Evolutionary conservation across 92 coral and sea anemone genomes (phyloP), one percentile per base, ranked within the genome.

Genomic region (Heteractis magnifica): DNA sequence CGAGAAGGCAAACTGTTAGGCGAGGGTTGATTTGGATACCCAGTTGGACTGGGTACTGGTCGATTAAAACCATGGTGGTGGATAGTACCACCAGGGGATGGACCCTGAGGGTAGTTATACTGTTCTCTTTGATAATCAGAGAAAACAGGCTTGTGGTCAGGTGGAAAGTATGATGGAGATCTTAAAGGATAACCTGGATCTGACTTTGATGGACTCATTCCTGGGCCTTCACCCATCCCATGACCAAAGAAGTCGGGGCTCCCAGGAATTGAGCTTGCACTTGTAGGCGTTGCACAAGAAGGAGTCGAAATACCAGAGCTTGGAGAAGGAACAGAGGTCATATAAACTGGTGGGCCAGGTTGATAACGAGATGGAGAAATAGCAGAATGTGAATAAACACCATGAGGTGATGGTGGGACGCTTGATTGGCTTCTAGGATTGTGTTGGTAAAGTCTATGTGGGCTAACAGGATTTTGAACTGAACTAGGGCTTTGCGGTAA

Each of bases 201-300:
- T 26, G 87, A 83, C 78, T 90, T 90, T 3, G 97, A 86, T 75
- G 98, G 98, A 76, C 98, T 94, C 79, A 95, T 89, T 72, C 91
- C 97, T 51, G 95, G 82, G 23, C 84, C 85, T 58, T 94, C 98
- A 72, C 87, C 89, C 78, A 89, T 87, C 11, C 92, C 99, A 80
- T 90, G 89, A 74, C 88, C 90, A 87, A 90, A 94, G 78, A 94
- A 94, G 12, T 93, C 97, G 11, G 97, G 98, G 60, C 97, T 94
- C 60, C 85, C 88, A 50, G 90, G 87, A 26, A 89, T 20, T n/a
- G 90, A 81, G 34, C 90, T 94, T 23, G 90, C 93, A 87, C 91
- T 94, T 70, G 90, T 90, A 65, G 99, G 98, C 15, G 98, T 95
- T 48, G 99, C 89, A 79, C 99, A 94, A 6, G 98, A 95, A 1